phyloP scores from a whole-genome alignment of 2,113 vertebrate genomes.

The Amphiprion percula region DNA sequence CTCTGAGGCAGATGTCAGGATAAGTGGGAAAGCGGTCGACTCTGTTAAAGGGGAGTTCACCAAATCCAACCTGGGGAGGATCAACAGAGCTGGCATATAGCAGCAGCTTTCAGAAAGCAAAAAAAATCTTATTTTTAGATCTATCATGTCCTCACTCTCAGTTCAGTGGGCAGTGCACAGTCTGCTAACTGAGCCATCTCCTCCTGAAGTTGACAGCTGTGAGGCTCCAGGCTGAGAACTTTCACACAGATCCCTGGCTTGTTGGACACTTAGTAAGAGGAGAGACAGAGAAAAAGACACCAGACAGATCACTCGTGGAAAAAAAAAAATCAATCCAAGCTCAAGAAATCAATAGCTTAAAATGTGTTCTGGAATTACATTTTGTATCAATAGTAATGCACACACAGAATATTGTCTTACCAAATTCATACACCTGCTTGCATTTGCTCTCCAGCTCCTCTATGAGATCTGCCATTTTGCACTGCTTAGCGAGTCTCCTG shows the following conservation, averaged over 20 bases:
- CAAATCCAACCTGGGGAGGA: conserved; percentile 90
- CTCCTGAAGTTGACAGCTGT: conserved; percentile 89
- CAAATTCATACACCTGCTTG: conserved; percentile 94
- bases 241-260: conserved; percentile 97
- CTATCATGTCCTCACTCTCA: conserved; percentile 84
- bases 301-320: neutral
- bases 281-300: neutral
- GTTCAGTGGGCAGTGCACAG: conserved; percentile 90
- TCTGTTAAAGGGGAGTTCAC: conserved; percentile 93
- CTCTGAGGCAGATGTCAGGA: conserved; percentile 93
- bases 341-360: neutral
- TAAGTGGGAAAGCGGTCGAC: conserved; percentile 90
- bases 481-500: conserved; percentile 95
- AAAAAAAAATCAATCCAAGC: neutral
- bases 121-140: neutral
- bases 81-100: neutral
- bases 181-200: conserved; percentile 93
- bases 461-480: conserved; percentile 91
- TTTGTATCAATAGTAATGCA: neutral
- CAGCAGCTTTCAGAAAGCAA: neutral
- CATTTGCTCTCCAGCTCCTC: conserved; percentile 93
- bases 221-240: conserved; percentile 92
- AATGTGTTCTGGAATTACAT: neutral
- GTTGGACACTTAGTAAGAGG: conserved; percentile 87
- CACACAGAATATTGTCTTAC: conserved; percentile 78